Evolutionary conservation across 2,113 vertebrate species (phyloP), one percentile per base, ranked within the genome.

Genomic region (Chroicocephalus ridibundus): DNA sequence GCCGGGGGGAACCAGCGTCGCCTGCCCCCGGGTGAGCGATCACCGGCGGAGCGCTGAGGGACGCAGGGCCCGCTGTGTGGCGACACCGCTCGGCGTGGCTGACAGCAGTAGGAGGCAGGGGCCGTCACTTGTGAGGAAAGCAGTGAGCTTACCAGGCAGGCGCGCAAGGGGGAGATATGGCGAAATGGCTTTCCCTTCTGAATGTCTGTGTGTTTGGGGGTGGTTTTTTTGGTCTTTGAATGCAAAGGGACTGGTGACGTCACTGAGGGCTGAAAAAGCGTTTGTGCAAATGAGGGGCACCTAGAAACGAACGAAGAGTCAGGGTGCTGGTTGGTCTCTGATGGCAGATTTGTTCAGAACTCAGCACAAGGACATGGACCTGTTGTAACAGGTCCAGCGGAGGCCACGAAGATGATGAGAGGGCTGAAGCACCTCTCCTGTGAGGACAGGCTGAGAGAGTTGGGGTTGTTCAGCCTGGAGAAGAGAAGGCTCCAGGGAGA

Each of bases 21-120:
- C 29, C 14, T 6, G 11, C 4, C 12, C 1, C 6, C 32, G 27
- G 8, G 7, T 14, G 3, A 16, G 6, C 3, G 3, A 1, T 10
- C 17, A 1, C 17, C 11, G 42, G 40, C 7, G 58, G 68, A 17
- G 32, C 15, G 18, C 2, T 11, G 36, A 2, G 64, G 22, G 34
- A 5, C 7, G 32, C 9, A 2, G 36, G 38, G 2, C 4, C 24
- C 16, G 25, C 16, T 6, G 1, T 36, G 9, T 4, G 38, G 2
- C 3, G 29, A 1, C 13, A 7, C 6, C 11, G 47, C 27, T 22
- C 6, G 47, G 26, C 42, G 22, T 18, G 18, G 32, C 13, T 25
- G 42, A 3, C 68, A 1, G 42, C 25, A 20, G 13, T 11, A 12
- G 4, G 24, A 19, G 47, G 26, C 20, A 18, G 2, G 10, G 49